Conservation (phyloP, 2,113 vertebrate genomes). For the Penelope pileata region DNA sequence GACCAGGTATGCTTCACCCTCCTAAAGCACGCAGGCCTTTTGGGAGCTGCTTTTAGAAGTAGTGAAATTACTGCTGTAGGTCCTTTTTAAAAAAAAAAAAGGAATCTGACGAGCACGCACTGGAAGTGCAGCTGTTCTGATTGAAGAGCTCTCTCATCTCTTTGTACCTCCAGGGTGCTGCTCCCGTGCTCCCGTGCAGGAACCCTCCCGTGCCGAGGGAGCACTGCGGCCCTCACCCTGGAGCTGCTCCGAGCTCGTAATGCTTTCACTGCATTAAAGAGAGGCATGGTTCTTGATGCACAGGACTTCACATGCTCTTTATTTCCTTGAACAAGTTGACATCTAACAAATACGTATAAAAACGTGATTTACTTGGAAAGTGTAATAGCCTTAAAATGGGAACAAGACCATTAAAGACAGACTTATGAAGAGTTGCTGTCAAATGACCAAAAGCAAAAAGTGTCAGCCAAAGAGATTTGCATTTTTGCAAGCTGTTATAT, state of each 20-base stretch:
- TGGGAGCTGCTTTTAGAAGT: neutral
- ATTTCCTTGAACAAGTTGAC: neutral
- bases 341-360: neutral
- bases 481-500: neutral
- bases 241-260: fast-evolving
- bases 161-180: neutral
- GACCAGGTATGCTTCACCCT: neutral
- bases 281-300: neutral
- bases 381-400: fast-evolving
- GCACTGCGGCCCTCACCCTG: neutral
- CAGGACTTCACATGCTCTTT: neutral
- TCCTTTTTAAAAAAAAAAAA: neutral
- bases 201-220: neutral
- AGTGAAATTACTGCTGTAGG: neutral
- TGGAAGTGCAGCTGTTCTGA: neutral
- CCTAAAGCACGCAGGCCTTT: neutral
- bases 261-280: neutral
- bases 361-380: neutral
- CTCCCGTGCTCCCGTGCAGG: neutral
- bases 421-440: neutral
- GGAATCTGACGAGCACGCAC: neutral
- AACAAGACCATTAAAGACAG: neutral
- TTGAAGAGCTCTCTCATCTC: neutral
- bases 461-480: neutral
- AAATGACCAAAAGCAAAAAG: neutral